phyloP scores from a whole-genome alignment of 2,113 vertebrate genomes.

The Uropsilus gracilis region DNA sequence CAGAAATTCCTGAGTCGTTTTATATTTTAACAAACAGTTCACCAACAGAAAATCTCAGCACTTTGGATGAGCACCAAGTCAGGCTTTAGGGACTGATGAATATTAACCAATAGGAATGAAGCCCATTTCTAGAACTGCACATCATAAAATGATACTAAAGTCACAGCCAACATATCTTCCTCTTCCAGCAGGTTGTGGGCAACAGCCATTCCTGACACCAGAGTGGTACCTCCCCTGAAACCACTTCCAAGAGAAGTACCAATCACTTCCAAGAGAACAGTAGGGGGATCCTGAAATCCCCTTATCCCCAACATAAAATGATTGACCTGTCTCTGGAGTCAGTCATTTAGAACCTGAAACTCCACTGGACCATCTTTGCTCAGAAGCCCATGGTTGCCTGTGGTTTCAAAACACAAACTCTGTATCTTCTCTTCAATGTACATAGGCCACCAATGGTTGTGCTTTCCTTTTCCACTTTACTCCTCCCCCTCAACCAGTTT shows the following conservation, averaged over 20 bases:
- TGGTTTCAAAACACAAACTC: neutral
- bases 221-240: neutral
- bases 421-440: neutral
- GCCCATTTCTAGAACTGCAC: neutral
- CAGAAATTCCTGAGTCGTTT: slow-evolving; percentile 58
- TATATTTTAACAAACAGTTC: slow-evolving; percentile 66
- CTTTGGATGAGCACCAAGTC: neutral
- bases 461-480: neutral
- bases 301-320: neutral
- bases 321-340: neutral
- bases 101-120: neutral
- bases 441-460: neutral
- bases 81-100: slow-evolving; percentile 22
- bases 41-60: slow-evolving; percentile 28
- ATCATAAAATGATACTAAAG: neutral
- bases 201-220: neutral
- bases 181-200: neutral
- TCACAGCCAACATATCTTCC: too few relatives aligned
- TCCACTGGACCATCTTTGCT: neutral
- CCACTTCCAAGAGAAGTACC: too few relatives aligned
- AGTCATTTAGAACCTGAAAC: neutral
- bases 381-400: neutral
- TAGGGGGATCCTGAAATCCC: neutral
- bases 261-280: neutral
- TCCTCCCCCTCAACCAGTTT: neutral